Base-by-base conservation (phyloP, 2,113 vertebrate genomes). In the Tetraodon nigroviridis region DNA sequence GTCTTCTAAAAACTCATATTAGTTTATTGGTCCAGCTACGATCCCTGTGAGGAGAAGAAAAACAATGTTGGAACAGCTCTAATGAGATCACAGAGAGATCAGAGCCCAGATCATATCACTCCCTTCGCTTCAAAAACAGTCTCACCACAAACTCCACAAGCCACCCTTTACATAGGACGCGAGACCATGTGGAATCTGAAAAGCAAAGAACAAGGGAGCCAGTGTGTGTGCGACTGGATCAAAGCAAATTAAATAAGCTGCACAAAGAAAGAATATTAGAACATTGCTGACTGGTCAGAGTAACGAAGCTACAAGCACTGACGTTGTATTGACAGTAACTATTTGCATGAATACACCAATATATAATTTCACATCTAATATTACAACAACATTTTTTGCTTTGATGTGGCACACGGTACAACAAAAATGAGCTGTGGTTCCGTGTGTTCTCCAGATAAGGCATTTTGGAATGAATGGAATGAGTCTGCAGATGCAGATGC, bases 51-150 rank as follows among this genome's bases (percentile, higher is more conserved):
- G 47, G 59, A 21, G 55, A 71, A 75, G 74, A 41, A 87, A 88
- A 87, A 86, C 82, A 85, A 71, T 77, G 80, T 86, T 88, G 79
- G 86, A 88, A 86, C 77, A 0, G 48, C 45, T 27, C 78, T 84
- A 77, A 86, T 83, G 73, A 57, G 81, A 88, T 86, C 87, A 85
- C 58, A 69, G 68, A 0, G 73, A 86, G 85, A 88, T 86, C 84
- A 86, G 84, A 88, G 85, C 50, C 5, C 69, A 75, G 85, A 87
- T 86, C 64, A 68, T 67, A 78, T 85, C 80, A 17, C 79, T 70
- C 75, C 73, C 71, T 32, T 20, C 18, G 56, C 62, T 85, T 80
- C 58, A 55, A 79, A 81, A 81, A 84, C 79, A 48, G 60, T 72
- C 71, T 44, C 73, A 44, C 74, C 73, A 55, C 55, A 13, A 70